Conservation (phyloP, 2,797 vertebrate species). For the Paramormyrops hopkinsi region DNA sequence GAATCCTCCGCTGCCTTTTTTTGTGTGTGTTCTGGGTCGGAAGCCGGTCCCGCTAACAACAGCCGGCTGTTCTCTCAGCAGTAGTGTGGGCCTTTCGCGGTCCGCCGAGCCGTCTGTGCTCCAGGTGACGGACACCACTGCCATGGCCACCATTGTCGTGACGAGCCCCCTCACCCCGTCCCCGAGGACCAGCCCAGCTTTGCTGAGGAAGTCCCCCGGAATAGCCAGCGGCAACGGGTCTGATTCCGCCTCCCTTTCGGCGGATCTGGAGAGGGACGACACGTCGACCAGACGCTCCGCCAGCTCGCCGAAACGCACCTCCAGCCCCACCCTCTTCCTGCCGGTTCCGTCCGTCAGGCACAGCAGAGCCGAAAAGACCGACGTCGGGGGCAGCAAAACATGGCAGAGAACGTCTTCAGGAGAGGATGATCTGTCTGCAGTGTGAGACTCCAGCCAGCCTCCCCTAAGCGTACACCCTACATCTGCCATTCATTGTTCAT, state of each 20-base stretch:
- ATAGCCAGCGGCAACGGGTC: constrained; percentile 25
- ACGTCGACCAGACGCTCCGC: constrained; percentile 26
- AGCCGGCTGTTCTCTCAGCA: constrained; percentile 49
- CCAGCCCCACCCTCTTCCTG: constrained; percentile 39
- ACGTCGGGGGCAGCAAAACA: constrained; percentile 38
- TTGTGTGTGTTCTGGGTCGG: neutral
- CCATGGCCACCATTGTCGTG: constrained; percentile 16
- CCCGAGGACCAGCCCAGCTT: constrained; percentile 13
- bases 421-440: constrained; percentile 49
- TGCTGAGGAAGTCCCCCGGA: constrained; percentile 31
- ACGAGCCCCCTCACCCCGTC: constrained; percentile 25
- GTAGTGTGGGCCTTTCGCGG: constrained; percentile 52
- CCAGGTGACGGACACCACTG: constrained; percentile 25
- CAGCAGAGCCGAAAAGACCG: constrained; percentile 34
- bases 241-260: neutral
- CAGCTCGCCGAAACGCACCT: constrained; percentile 38
- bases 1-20: neutral
- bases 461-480: neutral
- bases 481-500: neutral
- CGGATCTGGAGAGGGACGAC: constrained; percentile 38
- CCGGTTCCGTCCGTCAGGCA: constrained; percentile 43
- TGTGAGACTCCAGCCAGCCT: constrained; percentile 50
- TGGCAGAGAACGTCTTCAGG: constrained; percentile 43
- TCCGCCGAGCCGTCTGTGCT: constrained; percentile 52
- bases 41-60: neutral